These are phyloP conservation scores for Gonocerus acuteangulatus DNA, from an alignment of 2,888 invertebrate species.

Conservation along the genomic window DNA sequence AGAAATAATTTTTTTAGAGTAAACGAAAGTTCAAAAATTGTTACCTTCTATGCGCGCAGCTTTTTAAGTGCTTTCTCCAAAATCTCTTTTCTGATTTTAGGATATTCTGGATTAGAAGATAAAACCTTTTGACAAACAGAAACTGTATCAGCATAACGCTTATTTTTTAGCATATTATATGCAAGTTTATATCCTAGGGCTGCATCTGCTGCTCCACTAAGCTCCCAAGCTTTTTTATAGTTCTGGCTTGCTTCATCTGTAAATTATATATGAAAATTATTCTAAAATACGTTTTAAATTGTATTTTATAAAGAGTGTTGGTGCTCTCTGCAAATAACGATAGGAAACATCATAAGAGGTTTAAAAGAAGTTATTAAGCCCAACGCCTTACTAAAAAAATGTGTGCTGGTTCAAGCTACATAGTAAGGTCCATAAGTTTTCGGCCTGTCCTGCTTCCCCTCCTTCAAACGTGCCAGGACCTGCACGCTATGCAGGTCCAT, in stretches of 20 bases:
- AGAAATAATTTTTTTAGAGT: no score
- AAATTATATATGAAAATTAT: constrained; percentile 3
- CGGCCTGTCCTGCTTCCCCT: no score
- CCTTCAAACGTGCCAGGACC: no score
- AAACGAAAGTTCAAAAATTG: no score
- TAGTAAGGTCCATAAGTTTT: no score
- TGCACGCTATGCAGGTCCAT: no score
- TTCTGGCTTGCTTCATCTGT: constrained; percentile 50
- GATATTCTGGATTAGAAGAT: constrained; percentile 74
- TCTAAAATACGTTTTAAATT: not conserved
- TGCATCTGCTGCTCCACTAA: constrained; percentile 66
- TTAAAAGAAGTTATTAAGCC: no score
- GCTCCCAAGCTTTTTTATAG: constrained; percentile 55
- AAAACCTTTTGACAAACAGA: constrained; percentile 81
- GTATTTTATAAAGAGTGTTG: not conserved
- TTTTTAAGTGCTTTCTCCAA: constrained; percentile 79
- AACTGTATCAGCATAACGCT: constrained; percentile 81
- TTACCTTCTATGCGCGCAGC: constrained; percentile 47
- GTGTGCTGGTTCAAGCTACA: no score
- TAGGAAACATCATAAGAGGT: no score
- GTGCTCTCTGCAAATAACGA: no score
- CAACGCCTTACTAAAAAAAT: no score
- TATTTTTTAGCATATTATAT: constrained; percentile 82
- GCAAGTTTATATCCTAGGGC: constrained; percentile 87
- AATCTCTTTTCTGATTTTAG: constrained; percentile 85